Base-by-base conservation (phyloP, 2,888 invertebrate genomes). In the Macropis europaea region DNA sequence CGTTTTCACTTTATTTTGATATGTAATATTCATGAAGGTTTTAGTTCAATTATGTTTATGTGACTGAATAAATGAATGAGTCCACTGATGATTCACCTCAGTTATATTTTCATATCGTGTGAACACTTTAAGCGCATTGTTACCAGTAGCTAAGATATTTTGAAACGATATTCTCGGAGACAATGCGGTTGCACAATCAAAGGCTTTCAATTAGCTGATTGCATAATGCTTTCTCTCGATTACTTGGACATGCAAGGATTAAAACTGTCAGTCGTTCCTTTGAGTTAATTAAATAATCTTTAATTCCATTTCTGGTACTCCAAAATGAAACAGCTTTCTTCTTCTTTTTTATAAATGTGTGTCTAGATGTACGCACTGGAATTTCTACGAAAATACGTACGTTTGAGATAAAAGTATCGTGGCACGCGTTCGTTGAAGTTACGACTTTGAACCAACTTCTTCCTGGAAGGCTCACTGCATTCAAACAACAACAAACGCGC, bases 71-170 rank as follows among this genome's bases (percentile, higher is more conserved):
- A n/a, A n/a, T n/a, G n/a, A n/a, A n/a, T n/a, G n/a, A n/a, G n/a
- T n/a, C n/a, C n/a, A n/a, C n/a, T n/a, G 54, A 56, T 72, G 61
- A 70, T 56, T 56, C 61, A 52, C 7, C 22, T n/a, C 5, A 15
- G 36, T 50, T 60, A 36, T 6, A 38, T 47, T 47, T 50, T 64
- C 56, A 24, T 43, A n/a, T 13, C 7, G 7, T n/a, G 62, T 62
- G 42, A 17, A 26, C n/a, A 3, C 32, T 24, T 34, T 22, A 3
- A 17, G 6, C 13, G 28, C 45, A 26, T 59, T 6, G 11, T 1
- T 30, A 15, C 13, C n/a, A 19, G 15, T 28, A 15, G 11, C 11
- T 5, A 38, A 13, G 45, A 32, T 47, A 47, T 53, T 59, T 59
- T 36, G 68, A 70, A 59, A 59, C 45, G 13, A 6, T 53, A 36